phyloP scores from a whole-genome alignment of 2,113 vertebrate genomes.

The Clarias macrocephalus region DNA sequence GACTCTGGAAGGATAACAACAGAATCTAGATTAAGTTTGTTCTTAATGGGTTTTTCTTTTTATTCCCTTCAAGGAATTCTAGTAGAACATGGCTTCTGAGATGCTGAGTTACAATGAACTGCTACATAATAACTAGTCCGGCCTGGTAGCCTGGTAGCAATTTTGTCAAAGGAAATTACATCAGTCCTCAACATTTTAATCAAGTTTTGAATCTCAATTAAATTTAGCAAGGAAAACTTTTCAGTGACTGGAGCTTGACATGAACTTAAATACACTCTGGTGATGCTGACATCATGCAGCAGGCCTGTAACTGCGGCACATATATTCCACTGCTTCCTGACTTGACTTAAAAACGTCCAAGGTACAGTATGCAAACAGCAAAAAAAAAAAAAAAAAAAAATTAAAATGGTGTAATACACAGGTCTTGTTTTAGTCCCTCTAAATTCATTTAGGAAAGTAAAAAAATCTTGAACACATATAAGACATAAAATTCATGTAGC shows the following conservation, averaged over 20 bases:
- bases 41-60: background rate
- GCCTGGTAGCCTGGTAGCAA: background rate
- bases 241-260: background rate
- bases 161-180: background rate
- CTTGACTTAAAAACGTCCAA: background rate
- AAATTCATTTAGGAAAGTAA: background rate
- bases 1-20: conserved; percentile 1
- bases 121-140: conserved; percentile 34
- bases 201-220: background rate
- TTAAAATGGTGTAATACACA: background rate
- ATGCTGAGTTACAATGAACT: conserved; percentile 51
- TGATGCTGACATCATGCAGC: background rate
- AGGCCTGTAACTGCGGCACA: background rate
- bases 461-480: background rate
- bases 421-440: background rate
- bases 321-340: background rate
- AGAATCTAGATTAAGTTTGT: conserved; percentile 3
- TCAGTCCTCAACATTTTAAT: background rate
- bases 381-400: background rate
- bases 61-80: background rate
- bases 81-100: background rate
- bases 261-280: background rate
- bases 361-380: background rate
- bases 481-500: too few species aligned
- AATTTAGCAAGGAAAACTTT: background rate